Percentiles rank a stretch among this genome's conserved stretches.
Evolutionary conservation across 1,140 invertebrate species (phyloP).

Genomic region (Zaprionus africanus): DNA sequence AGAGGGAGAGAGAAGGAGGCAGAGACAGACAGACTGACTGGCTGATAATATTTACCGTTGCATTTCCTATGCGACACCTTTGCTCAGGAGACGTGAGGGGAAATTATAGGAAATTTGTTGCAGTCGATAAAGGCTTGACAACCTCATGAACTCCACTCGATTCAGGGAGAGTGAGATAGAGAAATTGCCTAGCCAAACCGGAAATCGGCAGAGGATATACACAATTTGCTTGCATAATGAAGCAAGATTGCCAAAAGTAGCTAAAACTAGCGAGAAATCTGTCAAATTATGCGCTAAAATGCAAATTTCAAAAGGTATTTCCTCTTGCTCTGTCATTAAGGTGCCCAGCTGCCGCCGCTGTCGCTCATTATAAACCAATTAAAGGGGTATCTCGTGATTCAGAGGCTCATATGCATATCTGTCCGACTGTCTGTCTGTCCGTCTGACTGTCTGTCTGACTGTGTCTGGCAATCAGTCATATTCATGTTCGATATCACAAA

Average conservation of each 20-base stretch:
- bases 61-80: slow-evolving; percentile 58
- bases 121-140: not conserved
- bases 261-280: not conserved
- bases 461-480: slow-evolving; percentile 36
- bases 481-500: slow-evolving; percentile 54
- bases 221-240: not conserved
- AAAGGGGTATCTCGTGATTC: slow-evolving; percentile 29
- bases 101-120: slow-evolving; percentile 3
- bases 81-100: not conserved
- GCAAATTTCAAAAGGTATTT: slow-evolving; percentile 36
- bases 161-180: not conserved
- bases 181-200: not conserved
- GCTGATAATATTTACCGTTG: slow-evolving; percentile 72
- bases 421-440: no score
- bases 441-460: not conserved
- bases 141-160: slow-evolving; percentile 7
- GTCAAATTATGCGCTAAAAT: slow-evolving; percentile 26
- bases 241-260: not conserved
- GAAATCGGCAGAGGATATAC: not conserved
- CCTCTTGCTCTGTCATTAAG: slow-evolving; percentile 62
- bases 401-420: slow-evolving; percentile 10
- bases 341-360: slow-evolving; percentile 26
- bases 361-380: slow-evolving; percentile 47
- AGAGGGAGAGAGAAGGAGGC: not conserved
- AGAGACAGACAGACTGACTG: not conserved